phyloP scores from a whole-genome alignment of 2,888 invertebrate genomes.

The Nezara viridula region DNA sequence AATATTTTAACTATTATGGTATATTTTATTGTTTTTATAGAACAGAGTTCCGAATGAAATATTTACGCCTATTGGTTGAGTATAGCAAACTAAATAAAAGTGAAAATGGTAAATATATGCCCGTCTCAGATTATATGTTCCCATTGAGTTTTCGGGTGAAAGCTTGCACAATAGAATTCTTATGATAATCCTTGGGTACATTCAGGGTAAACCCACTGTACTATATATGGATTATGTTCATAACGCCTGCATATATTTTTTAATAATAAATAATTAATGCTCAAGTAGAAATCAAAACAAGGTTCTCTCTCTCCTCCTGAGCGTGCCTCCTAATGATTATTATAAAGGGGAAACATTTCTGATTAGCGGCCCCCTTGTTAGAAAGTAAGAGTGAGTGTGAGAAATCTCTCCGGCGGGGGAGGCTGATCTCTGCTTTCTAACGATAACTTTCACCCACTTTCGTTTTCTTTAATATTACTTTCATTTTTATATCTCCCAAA shows the following conservation, averaged over 20 bases:
- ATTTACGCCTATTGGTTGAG: no score
- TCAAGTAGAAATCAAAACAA: background rate
- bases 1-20: no score
- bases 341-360: conserved; percentile 2
- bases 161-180: background rate
- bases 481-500: conserved; percentile 43
- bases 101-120: background rate
- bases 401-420: conserved; percentile 43
- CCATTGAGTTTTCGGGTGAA: background rate
- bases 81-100: no score
- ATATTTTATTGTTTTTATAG: no score
- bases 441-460: conserved; percentile 40
- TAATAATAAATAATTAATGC: background rate
- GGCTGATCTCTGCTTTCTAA: conserved; percentile 42
- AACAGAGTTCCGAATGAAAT: no score
- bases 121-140: background rate
- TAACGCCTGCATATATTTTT: background rate
- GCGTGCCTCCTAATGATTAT: background rate
- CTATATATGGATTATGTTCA: background rate
- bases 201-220: background rate
- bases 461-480: conserved; percentile 46
- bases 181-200: background rate
- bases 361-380: background rate
- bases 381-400: conserved; percentile 38
- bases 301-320: background rate